phyloP scores from a whole-genome alignment of 2,888 invertebrate genomes.

The Hypsopygia costalis region DNA sequence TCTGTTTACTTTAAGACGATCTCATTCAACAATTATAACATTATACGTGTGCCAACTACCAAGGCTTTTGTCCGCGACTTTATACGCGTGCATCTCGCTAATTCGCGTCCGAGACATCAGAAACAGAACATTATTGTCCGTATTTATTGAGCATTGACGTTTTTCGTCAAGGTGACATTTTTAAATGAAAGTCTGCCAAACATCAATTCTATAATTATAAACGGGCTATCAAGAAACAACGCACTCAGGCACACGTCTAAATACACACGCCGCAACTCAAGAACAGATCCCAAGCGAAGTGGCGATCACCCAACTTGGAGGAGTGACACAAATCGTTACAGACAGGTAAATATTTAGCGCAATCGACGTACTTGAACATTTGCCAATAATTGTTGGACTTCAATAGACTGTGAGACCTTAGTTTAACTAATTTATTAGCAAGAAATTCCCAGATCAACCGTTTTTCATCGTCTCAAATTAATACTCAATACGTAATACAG shows the following conservation, averaged over 20 bases:
- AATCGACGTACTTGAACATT: slow-evolving; percentile 62
- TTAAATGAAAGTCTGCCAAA: slow-evolving; percentile 59
- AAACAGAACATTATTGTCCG: too few relatives aligned
- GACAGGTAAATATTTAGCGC: slow-evolving; percentile 73
- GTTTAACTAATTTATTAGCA: slow-evolving; percentile 55
- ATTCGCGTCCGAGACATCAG: too few relatives aligned
- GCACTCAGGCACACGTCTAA: slow-evolving; percentile 40
- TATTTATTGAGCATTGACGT: slow-evolving; percentile 32
- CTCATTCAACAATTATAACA: too few relatives aligned
- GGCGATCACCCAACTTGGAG: slow-evolving; percentile 36
- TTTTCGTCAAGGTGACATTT: slow-evolving; percentile 45
- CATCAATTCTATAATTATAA: slow-evolving; percentile 55
- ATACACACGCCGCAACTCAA: slow-evolving; percentile 39
- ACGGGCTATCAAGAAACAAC: slow-evolving; percentile 45
- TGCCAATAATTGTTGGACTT: slow-evolving; percentile 24
- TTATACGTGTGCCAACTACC: too few relatives aligned
- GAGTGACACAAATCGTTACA: slow-evolving; percentile 51
- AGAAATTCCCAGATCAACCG: slow-evolving; percentile 37
- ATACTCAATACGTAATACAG: background rate
- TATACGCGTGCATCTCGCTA: too few relatives aligned
- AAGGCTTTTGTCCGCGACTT: too few relatives aligned
- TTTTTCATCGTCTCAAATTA: slow-evolving; percentile 3
- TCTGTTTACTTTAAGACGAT: too few relatives aligned
- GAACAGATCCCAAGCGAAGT: slow-evolving; percentile 24
- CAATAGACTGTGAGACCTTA: slow-evolving; percentile 59